Base-by-base conservation (phyloP, 2,888 invertebrate genomes). In the Tigriopus californicus region DNA sequence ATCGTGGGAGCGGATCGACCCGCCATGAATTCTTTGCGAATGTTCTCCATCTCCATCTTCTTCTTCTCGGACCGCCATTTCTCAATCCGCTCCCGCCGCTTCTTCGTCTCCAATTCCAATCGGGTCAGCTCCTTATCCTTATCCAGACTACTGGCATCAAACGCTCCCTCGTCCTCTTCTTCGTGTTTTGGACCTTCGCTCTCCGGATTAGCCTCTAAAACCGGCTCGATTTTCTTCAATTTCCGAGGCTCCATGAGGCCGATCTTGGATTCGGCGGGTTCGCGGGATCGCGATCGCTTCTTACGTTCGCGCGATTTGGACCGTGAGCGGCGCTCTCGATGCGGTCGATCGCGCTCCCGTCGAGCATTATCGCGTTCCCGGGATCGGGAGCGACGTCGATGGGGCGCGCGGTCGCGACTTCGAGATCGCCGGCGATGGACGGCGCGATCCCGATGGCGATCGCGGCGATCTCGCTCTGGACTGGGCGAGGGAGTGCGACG, bases 11-110 rank as follows among this genome's bases (percentile, higher is more conserved):
- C 15, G 24, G 52, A 15, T 12, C 20, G 20, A 5, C 10, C 25
- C 12, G 24, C 20, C 33, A 33, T 33, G 13, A 49, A 13, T 11
- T 49, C 49, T 5, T 15, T 22, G 13, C 22, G 15, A 8, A 49
- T 18, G 5, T 18, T 78, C 68, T 88, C 85, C 44, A 87, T 71
- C 68, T 88, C 86, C 66, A 84, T 85, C 64, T 87, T 83, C 70
- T 91, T 91, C 13, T 92, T 79, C 66, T 95, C 92, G 0, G 89
- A 88, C 51, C 95, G 76, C 94, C 94, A 95, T 58, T 91, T 79
- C 71, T 97, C 95, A 63, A 97, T 94, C 57, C 95, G 79, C 66
- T 97, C 94, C 1, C 94, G 77, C 4, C 95, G 77, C 70, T 90
- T 92, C 67, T 88, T 89, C 94, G 95, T 95, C 74, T 95, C 94